A percentile compares a stretch with the other conserved stretches of the same genome.
phyloP scores from a whole-genome alignment of 2,888 invertebrate species.

The Cephus spinipes region DNA sequence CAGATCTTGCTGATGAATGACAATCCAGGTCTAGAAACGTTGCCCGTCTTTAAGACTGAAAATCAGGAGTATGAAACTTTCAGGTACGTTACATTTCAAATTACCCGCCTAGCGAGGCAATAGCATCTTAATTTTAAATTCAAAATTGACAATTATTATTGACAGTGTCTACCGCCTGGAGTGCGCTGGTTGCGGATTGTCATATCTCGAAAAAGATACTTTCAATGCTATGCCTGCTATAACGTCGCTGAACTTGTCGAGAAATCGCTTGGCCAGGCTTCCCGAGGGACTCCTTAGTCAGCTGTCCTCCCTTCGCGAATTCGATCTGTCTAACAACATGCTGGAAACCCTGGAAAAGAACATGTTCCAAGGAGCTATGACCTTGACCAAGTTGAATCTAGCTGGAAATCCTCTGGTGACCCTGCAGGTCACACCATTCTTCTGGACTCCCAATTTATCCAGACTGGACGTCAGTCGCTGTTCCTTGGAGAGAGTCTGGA shows the following conservation, averaged over 20 bases:
- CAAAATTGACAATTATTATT: conserved; percentile 41
- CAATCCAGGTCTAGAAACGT: conserved; percentile 75
- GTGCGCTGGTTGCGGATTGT: conserved; percentile 79
- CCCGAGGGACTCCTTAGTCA: conserved; percentile 58
- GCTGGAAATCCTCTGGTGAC: conserved; percentile 79
- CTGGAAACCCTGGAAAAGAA: conserved; percentile 73
- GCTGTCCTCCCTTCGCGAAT: conserved; percentile 73
- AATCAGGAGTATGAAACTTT: conserved; percentile 60
- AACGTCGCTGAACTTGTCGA: conserved; percentile 75
- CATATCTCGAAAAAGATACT: conserved; percentile 73
- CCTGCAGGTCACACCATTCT: conserved; percentile 76
- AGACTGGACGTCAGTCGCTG: conserved; percentile 80
- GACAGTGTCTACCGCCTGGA: conserved; percentile 79
- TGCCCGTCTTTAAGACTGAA: conserved; percentile 77
- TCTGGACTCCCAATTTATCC: conserved; percentile 72
- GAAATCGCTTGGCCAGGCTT: conserved; percentile 67
- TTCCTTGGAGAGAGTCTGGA: conserved; percentile 76
- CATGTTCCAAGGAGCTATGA: conserved; percentile 76
- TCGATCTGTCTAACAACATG: conserved; percentile 80
- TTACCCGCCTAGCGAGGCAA: not conserved
- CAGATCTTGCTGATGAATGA: conserved; percentile 79
- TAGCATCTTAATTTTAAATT: not conserved
- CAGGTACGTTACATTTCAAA: conserved; percentile 39
- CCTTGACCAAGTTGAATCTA: conserved; percentile 76
- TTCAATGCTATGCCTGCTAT: conserved; percentile 80